phyloP scores from a whole-genome alignment of 2,797 vertebrate species.

The Acanthurus tractus region DNA sequence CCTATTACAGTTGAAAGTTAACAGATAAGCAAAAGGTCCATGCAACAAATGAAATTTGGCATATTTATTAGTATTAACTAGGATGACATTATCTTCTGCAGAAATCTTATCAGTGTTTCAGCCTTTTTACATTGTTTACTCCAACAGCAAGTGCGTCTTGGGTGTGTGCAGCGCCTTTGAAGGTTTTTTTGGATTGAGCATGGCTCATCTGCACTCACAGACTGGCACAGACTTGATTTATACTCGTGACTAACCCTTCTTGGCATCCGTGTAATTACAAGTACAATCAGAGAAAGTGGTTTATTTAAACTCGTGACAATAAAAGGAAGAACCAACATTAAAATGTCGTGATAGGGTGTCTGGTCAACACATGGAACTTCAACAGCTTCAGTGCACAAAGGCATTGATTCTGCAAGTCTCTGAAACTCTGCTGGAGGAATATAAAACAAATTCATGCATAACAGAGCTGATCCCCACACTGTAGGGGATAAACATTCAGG shows the following conservation, averaged over 20 bases:
- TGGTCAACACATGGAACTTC: neutral
- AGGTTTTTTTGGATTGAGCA: constrained; percentile 28
- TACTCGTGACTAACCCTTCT: constrained; percentile 17
- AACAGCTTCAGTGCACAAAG: neutral
- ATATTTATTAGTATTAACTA: neutral
- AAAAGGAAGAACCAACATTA: neutral
- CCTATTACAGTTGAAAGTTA: neutral
- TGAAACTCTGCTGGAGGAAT: neutral
- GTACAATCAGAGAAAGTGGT: no score
- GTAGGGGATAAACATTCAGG: no score
- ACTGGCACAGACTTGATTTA: constrained; percentile 40
- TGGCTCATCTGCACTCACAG: constrained; percentile 16
- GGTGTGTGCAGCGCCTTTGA: constrained; percentile 11
- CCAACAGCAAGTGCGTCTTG: neutral
- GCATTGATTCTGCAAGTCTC: neutral
- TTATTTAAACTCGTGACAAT: no score
- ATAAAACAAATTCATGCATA: neutral
- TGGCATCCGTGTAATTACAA: constrained; percentile 2
- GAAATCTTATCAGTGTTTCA: neutral
- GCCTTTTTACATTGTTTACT: neutral
- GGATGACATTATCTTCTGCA: neutral
- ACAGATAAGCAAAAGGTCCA: neutral
- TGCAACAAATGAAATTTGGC: neutral
- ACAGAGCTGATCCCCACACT: no score
- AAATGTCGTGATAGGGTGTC: neutral